These are phyloP conservation scores for Rhadina sibilatrix DNA, from an alignment of 2,113 vertebrate genomes.

Conservation along the genomic window DNA sequence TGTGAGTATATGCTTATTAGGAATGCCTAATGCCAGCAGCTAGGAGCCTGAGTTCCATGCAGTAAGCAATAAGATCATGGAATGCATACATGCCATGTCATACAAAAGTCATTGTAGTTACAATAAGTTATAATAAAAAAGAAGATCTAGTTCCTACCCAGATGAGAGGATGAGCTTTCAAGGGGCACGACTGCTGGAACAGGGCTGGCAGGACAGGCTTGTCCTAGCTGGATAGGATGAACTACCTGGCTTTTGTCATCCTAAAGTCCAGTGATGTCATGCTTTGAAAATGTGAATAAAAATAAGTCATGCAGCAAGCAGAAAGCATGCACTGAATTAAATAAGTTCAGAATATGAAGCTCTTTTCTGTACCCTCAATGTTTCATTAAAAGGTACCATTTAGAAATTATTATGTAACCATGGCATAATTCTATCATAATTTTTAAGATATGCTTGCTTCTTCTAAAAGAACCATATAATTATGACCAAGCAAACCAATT, in stretches of 20 bases:
- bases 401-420: constrained; percentile 26
- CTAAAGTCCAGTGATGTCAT: background rate
- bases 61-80: background rate
- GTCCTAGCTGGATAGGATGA: background rate
- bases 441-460: background rate
- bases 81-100: background rate
- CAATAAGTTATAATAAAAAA: background rate
- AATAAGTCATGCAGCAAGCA: background rate
- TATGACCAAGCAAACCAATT: constrained; percentile 13
- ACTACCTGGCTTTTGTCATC: background rate
- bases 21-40: background rate
- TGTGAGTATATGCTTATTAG: background rate
- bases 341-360: background rate
- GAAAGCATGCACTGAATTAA: background rate
- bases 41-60: background rate
- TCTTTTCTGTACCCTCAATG: background rate
- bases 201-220: background rate
- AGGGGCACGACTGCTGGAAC: background rate
- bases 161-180: background rate
- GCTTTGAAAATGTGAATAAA: background rate
- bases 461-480: constrained; percentile 31
- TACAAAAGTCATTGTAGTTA: background rate
- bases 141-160: background rate
- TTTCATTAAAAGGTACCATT: background rate
- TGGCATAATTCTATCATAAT: background rate